phyloP scores from a whole-genome alignment of 2,888 invertebrate species.

The Phorcus lineatus region DNA sequence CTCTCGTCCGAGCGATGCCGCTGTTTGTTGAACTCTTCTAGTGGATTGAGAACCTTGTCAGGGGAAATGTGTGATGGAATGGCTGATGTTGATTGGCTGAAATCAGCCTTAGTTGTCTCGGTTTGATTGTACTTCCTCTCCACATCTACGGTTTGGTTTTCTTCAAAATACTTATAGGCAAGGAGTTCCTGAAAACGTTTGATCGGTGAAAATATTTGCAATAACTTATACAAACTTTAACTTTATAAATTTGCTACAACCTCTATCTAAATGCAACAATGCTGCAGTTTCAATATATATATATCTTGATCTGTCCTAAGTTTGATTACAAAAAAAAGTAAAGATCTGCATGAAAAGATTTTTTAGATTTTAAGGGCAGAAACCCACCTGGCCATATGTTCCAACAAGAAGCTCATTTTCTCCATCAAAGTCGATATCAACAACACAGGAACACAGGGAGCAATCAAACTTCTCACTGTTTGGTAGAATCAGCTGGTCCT shows the following conservation, averaged over 20 bases:
- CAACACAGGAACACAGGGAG: conserved; percentile 80
- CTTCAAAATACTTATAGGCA: conserved; percentile 62
- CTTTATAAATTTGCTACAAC: too few relatives aligned
- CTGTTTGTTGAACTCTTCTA: conserved; percentile 30
- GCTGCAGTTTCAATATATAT: neutral
- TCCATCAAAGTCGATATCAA: conserved; percentile 85
- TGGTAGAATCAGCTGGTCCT: conserved; percentile 68
- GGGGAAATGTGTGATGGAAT: neutral
- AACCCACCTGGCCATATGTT: conserved; percentile 80
- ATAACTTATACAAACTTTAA: too few relatives aligned
- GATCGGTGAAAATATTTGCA: neutral
- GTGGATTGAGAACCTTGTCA: neutral
- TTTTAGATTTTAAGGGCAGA: too few relatives aligned
- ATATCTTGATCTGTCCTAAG: neutral
- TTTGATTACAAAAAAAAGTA: neutral
- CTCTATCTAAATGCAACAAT: too few relatives aligned
- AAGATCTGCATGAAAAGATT: neutral
- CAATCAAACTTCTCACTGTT: conserved; percentile 80
- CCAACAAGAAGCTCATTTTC: conserved; percentile 83
- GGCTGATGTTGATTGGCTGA: neutral
- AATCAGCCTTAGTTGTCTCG: neutral
- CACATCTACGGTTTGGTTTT: conserved; percentile 12
- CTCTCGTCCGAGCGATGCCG: conserved; percentile 36
- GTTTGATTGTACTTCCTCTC: neutral
- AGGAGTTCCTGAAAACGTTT: conserved; percentile 62